Conservation (phyloP, 1,140 invertebrate species). For the Lucilia sericata region DNA sequence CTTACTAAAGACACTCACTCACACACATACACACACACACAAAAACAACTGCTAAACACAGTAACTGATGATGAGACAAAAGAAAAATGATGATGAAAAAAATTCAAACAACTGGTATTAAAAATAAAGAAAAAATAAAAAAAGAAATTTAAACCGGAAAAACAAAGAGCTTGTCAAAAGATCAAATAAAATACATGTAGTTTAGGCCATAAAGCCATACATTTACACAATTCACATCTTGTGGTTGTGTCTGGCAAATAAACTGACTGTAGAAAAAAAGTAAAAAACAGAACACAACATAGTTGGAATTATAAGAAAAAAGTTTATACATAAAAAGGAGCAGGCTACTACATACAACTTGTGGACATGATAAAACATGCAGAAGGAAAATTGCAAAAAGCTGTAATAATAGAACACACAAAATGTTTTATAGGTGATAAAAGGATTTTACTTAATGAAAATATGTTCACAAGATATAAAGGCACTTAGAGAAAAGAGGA, state of each 20-base stretch:
- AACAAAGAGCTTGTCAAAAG: conserved; percentile 19
- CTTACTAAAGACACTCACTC: not conserved
- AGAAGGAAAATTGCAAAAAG: not conserved
- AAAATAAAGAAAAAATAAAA: not conserved
- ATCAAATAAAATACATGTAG: conserved; percentile 27
- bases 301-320: not conserved
- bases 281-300: not conserved
- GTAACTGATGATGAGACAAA: not conserved
- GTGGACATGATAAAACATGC: conserved; percentile 23
- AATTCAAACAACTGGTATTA: not conserved
- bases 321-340: not conserved
- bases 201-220: conserved; percentile 23
- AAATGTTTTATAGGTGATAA: conserved; percentile 27
- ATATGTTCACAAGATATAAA: not conserved
- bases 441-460: conserved; percentile 23
- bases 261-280: not conserved
- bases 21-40: not conserved
- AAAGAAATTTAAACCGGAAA: conserved; percentile 14
- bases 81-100: not conserved
- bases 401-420: conserved; percentile 6
- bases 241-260: conserved; percentile 19
- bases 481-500: too few species aligned
- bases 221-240: conserved; percentile 27
- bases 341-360: not conserved
- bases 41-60: not conserved